Evolutionary conservation across 2,797 vertebrate species (phyloP), one percentile per base, ranked within the genome.

Genomic region (Etheostoma perlongum): DNA sequence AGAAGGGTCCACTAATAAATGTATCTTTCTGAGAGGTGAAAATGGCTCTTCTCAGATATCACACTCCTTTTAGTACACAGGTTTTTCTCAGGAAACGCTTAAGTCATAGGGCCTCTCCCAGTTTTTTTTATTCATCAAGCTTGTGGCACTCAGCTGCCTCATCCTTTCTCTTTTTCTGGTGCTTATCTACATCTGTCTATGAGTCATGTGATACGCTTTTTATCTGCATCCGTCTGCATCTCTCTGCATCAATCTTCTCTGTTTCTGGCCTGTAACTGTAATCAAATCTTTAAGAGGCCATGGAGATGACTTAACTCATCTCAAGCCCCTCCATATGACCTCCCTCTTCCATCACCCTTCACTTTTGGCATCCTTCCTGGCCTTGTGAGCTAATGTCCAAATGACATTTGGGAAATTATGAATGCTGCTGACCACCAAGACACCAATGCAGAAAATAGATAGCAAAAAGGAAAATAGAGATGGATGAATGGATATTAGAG

Each of bases 391-490:
- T 84, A 82, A 91, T 82, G 83, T 73, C 76, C 76, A 89, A 81
- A 89, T 90, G 85, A 91, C 90, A 90, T 91, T 92, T 90, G 74
- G 67, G 36, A 85, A 79, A 81, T 82, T 62, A 85, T 59, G 60
- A 83, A 77, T 67, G 75, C 61, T 74, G 75, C 83, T 74, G 86
- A 86, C 60, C 76, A 72, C 53, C 21, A 16, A 51, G 67, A 72
- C 19, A 40, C 36, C 10, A 78, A 78, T 23, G 64, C 54, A 76
- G 74, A 51, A 44, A 65, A 66, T 15, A 60, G 72, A 81, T 13
- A 73, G 67, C 71, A 42, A 27, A 51, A 49, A 46, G 40, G 36
- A 44, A 67, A 65, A 72, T 51, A 52, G 21, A 61, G 77, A 80
- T 30, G 55, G 23, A 68, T 53, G n/a, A 30, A 44, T 4, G 54